Conservation (phyloP, 2,113 vertebrate species). For the Megaleporinus macrocephalus region DNA sequence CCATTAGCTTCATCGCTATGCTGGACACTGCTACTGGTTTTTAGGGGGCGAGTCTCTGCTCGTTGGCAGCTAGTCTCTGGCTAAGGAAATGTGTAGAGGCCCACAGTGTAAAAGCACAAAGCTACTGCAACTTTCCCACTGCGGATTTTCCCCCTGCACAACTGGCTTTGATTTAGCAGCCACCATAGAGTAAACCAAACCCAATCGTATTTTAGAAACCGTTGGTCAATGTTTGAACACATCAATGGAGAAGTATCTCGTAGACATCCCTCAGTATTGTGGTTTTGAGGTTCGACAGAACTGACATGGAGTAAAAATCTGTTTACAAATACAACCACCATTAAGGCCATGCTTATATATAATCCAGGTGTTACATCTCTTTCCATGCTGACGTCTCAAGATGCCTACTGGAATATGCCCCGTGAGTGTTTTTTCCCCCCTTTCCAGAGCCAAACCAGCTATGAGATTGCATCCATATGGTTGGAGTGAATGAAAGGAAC, state of each 20-base stretch:
- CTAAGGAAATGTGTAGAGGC: not conserved
- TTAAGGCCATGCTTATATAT: not conserved
- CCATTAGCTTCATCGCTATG: conserved; percentile 6
- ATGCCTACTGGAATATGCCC: not conserved
- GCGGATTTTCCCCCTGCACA: conserved; percentile 1
- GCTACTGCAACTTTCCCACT: conserved; percentile 1
- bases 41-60: conserved; percentile 8
- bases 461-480: conserved; percentile 23
- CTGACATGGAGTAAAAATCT: not conserved
- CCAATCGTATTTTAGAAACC: not conserved
- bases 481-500: conserved; percentile 12
- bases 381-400: not conserved
- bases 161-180: conserved; percentile 19
- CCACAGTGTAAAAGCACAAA: not conserved
- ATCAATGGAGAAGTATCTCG: not conserved
- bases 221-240: not conserved
- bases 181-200: conserved; percentile 11
- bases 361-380: conserved; percentile 3
- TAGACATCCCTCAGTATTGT: conserved; percentile 13
- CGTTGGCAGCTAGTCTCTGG: conserved; percentile 21
- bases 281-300: not conserved
- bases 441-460: not conserved
- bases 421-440: not conserved
- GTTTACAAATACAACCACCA: conserved; percentile 10
- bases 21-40: conserved; percentile 36